A percentile compares a stretch with the other conserved stretches of the same genome.
These are phyloP conservation scores for Meiosimyza platycephala DNA, from an alignment of 2,888 invertebrate genomes.

Conservation along the genomic window DNA sequence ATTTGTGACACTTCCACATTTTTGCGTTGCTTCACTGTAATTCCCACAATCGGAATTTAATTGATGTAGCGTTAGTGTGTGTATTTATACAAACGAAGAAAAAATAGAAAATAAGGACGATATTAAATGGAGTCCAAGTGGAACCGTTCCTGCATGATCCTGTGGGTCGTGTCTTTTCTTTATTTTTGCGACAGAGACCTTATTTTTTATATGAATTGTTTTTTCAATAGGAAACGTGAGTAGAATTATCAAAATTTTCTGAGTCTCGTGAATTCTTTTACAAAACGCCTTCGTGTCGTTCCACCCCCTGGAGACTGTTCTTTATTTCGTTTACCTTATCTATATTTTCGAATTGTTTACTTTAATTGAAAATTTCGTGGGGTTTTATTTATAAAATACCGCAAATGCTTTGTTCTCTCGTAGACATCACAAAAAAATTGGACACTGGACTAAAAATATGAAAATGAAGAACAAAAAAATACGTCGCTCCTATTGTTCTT, in stretches of 20 bases:
- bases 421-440: conserved; percentile 19
- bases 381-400: conserved; percentile 13
- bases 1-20: conserved; percentile 88
- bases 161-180: not conserved
- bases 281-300: conserved; percentile 13
- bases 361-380: conserved; percentile 15
- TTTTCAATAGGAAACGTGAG: conserved; percentile 5
- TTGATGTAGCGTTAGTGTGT: not conserved
- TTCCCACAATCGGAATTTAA: not conserved
- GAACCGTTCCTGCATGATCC: no score
- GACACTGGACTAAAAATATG: conserved; percentile 9
- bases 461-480: conserved; percentile 7
- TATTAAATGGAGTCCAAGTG: no score
- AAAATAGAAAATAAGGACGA: not conserved
- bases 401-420: conserved; percentile 10
- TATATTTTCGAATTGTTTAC: conserved; percentile 2
- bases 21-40: conserved; percentile 16
- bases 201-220: not conserved
- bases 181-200: not conserved
- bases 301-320: not conserved
- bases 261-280: not conserved
- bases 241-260: conserved; percentile 6
- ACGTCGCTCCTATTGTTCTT: not conserved
- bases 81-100: not conserved
- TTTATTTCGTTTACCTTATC: not conserved